Evolutionary conservation across 2,888 invertebrate genomes (phyloP), one percentile per base, ranked within the genome.

Genomic region (Unio delphinus): DNA sequence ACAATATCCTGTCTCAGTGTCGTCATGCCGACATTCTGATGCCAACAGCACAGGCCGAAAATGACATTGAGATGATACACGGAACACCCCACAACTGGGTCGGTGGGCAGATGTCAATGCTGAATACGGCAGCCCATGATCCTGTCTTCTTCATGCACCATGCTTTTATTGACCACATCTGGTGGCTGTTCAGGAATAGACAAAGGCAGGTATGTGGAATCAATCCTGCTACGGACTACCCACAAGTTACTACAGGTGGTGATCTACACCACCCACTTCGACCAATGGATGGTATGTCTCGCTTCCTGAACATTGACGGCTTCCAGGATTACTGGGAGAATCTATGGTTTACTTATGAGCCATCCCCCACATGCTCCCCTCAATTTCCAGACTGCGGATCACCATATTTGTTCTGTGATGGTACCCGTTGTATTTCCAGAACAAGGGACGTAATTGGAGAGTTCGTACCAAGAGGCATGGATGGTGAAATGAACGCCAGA

Each of bases 111-210:
- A 79, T 83, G 80, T 68, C 55, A 3, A 65, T 61, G n/a, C 62
- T 79, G 56, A 69, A 74, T 45, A 76, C 78, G 0, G 73, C 81
- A 3, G 68, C 80, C 23, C 74, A 62, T 64, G 82, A 83, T 57
- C 80, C 81, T 3, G 61, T 78, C 34, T 83, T 82, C 71, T 83
- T 79, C 70, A 34, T 83, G n/a, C 76, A 80, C 65, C 81, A 82
- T 66, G 72, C 80, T 4, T 82, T 75, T 64, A 76, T 81, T n/a
- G 83, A 83, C 68, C 76, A 79, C 69, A 65, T 82, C 15, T 82
- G 81, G 81, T 76, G 78, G 60, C 65, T 75, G 59, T 83, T 81
- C 67, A 61, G 80, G 4, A 63, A 18, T 17, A 54, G 58, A 20
- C 73, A 73, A 59, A 23, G 20, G 5, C 7, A 5, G 3, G 57